phyloP scores from a whole-genome alignment of 2,888 invertebrate genomes.

The Eristalis tenax region DNA sequence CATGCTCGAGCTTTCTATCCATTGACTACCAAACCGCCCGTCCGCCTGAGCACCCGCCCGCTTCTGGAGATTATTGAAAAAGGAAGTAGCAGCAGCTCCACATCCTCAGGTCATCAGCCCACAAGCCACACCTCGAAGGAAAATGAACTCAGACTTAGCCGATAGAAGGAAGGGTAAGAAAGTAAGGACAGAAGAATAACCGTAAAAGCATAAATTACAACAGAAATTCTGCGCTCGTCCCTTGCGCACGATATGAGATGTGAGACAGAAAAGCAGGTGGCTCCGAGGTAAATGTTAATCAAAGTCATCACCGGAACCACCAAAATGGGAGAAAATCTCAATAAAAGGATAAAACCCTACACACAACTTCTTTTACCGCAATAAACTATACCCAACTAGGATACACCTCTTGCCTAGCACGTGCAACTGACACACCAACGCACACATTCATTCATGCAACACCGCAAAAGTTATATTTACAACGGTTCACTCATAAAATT shows the following conservation, averaged over 20 bases:
- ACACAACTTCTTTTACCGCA: constrained; percentile 41
- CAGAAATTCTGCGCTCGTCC: constrained; percentile 11
- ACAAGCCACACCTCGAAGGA: background rate
- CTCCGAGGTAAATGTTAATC: constrained; percentile 48
- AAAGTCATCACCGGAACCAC: constrained; percentile 57
- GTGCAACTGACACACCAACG: background rate
- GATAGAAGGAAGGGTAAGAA: background rate
- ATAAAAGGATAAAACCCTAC: constrained; percentile 34
- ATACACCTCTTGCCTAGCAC: background rate
- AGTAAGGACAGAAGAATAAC: background rate
- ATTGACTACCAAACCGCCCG: background rate
- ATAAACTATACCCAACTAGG: constrained; percentile 43
- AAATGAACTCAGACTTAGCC: background rate
- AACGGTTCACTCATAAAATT: constrained; percentile 61
- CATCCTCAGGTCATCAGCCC: background rate
- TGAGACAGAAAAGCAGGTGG: constrained; percentile 43
- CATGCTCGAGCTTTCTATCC: background rate
- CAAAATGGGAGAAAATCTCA: constrained; percentile 23
- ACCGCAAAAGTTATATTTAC: constrained; percentile 56
- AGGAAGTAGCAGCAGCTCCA: background rate
- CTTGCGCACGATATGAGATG: background rate
- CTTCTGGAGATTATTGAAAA: constrained; percentile 23
- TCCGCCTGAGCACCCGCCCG: background rate
- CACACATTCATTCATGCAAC: constrained; percentile 20
- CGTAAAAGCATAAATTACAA: constrained; percentile 42